Evolutionary conservation across 2,888 invertebrate genomes (phyloP), one percentile per base, ranked within the genome.

Genomic region (Thymelicus lineola): DNA sequence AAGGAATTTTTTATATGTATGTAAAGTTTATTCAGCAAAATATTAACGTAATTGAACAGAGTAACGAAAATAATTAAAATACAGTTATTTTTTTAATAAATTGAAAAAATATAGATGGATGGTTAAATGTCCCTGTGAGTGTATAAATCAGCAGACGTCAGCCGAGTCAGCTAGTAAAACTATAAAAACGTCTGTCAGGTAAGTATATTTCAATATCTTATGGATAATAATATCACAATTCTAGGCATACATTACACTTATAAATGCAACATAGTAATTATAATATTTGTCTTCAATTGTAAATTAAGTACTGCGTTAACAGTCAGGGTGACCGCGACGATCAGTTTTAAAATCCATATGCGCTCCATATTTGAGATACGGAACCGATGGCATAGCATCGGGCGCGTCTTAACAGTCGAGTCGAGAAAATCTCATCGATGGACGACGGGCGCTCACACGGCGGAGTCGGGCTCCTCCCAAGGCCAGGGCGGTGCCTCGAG

Each of bases 381-480:
- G 20, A 5, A 4, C 17, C n/a, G 20, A 53, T 4, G 5, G 53
- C 12, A 12, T 7, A 20, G 53, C 20, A 15, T 50, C 48, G 7
- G 14, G n/a, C 48, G 15, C 15, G 14, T 50, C 3, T 50, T 17
- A n/a, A 17, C 15, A 50, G 14, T 7, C n/a, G 50, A 42, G 12
- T 53, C 53, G 53, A 6, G 53, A 9, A 5, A 1, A 12, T 53
- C 6, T 17, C 15, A 15, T 3, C 7, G 42, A 36, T 36, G n/a
- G 9, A 1, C 12, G 10, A 7, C 4, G n/a, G 57, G 59, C 35
- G 57, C 45, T 91, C 92, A 94, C 57, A 94, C 93, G 66, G 91
- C 87, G 6, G 92, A 92, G 84, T 94, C 94, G 20, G 93, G 91
- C 77, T 91, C 90, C 78, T 89, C 90, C 89, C 91, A 90, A n/a